Evolutionary conservation across 2,113 vertebrate species (phyloP).

Genomic region (Carettochelys insculpta): DNA sequence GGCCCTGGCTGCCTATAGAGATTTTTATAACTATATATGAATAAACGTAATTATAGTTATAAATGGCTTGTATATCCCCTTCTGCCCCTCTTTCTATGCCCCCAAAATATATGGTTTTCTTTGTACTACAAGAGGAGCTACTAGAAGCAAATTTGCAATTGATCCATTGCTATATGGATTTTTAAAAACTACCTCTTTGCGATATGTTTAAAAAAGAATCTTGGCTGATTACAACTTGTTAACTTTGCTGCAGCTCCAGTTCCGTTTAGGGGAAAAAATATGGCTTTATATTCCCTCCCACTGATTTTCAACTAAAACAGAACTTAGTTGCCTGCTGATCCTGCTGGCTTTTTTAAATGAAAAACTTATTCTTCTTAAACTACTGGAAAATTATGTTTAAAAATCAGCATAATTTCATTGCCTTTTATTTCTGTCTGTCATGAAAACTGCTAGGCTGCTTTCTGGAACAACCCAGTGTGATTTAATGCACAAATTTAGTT

Average conservation of each 20-base stretch:
- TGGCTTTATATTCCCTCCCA: constrained; percentile 80
- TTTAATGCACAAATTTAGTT: constrained; percentile 63
- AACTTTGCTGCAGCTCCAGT: constrained; percentile 75
- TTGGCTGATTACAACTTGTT: constrained; percentile 76
- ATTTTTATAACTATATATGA: constrained; percentile 2
- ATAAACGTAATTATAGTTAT: background rate
- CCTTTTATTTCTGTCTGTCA: constrained; percentile 77
- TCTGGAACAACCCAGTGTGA: constrained; percentile 50
- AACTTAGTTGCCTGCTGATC: constrained; percentile 83
- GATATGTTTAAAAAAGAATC: constrained; percentile 54
- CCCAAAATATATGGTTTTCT: constrained; percentile 4
- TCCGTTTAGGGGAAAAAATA: constrained; percentile 77
- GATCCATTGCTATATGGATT: background rate
- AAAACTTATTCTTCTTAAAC: constrained; percentile 85
- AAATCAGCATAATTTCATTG: constrained; percentile 82
- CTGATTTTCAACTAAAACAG: constrained; percentile 85
- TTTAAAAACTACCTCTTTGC: constrained; percentile 50
- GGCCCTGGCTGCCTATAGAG: background rate
- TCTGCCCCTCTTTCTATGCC: background rate
- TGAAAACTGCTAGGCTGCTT: constrained; percentile 68
- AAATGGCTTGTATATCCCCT: background rate
- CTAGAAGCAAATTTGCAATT: constrained; percentile 36
- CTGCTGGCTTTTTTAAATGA: constrained; percentile 83
- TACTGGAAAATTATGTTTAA: constrained; percentile 86
- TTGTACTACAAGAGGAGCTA: constrained; percentile 25